Evolutionary conservation across 2,797 vertebrate species (phyloP).

Genomic region (Neostethus bicornis): DNA sequence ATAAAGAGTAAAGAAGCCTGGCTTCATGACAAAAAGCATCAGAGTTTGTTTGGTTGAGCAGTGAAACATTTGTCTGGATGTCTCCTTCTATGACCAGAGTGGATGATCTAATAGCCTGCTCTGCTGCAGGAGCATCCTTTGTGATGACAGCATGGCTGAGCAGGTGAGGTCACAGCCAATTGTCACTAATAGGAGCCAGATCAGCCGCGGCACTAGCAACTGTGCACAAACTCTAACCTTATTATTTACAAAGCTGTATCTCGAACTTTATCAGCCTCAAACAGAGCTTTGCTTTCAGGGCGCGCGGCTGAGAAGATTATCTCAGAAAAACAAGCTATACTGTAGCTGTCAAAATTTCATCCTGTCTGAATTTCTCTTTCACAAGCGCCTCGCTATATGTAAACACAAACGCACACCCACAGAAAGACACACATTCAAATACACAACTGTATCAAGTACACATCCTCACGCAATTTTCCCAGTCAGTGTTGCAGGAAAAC

Average conservation of each 20-base stretch:
- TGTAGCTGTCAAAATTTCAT: constrained; percentile 81
- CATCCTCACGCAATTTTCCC: constrained; percentile 52
- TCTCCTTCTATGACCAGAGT: constrained; percentile 72
- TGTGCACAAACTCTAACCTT: constrained; percentile 73
- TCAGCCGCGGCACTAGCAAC: constrained; percentile 68
- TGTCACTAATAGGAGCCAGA: constrained; percentile 74
- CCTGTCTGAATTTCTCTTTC: constrained; percentile 72
- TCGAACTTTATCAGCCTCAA: constrained; percentile 72
- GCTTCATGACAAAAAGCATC: constrained; percentile 61
- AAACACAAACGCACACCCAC: constrained; percentile 68
- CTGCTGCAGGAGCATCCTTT: constrained; percentile 52
- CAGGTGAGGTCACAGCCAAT: constrained; percentile 81
- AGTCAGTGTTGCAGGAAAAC: constrained; percentile 80
- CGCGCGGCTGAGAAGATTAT: constrained; percentile 66
- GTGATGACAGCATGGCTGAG: constrained; percentile 71
- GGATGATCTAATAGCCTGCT: constrained; percentile 65
- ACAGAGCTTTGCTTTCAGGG: constrained; percentile 56
- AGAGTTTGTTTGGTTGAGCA: constrained; percentile 59
- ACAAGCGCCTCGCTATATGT: constrained; percentile 69
- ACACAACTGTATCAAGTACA: constrained; percentile 48
- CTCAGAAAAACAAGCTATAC: constrained; percentile 71
- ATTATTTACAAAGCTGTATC: constrained; percentile 78
- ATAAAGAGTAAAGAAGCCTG: constrained; percentile 61
- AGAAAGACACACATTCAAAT: constrained; percentile 52
- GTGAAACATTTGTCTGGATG: constrained; percentile 70